phyloP scores from a whole-genome alignment of 2,797 vertebrate genomes.

The Sebastolobus alascanus region DNA sequence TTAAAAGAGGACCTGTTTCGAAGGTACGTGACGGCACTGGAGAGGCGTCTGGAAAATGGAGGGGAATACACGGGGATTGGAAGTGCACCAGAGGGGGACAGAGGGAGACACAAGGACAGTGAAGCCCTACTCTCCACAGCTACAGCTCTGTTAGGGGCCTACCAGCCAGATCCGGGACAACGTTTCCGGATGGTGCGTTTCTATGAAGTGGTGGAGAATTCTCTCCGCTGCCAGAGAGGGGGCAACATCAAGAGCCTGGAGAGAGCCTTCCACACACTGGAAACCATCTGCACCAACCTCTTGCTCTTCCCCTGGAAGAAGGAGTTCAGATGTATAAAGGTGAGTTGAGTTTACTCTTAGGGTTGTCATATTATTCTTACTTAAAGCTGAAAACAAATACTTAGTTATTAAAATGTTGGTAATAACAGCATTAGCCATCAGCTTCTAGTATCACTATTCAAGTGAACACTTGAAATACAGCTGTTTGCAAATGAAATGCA shows the following conservation, averaged over 20 bases:
- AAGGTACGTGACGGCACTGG: conserved; percentile 95
- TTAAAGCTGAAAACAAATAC: neutral
- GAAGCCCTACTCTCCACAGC: conserved; percentile 93
- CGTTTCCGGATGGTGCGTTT: conserved; percentile 95
- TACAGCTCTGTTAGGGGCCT: conserved; percentile 93
- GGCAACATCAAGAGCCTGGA: conserved; percentile 90
- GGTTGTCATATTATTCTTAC: neutral
- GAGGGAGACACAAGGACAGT: conserved; percentile 86
- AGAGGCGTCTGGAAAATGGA: conserved; percentile 88
- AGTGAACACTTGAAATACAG: neutral
- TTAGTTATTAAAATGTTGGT: neutral
- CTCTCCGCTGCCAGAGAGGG: conserved; percentile 89
- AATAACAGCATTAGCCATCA: neutral
- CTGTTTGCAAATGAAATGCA: neutral
- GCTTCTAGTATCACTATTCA: neutral
- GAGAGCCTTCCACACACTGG: conserved; percentile 91
- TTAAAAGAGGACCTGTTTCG: conserved; percentile 97
- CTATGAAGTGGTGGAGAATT: conserved; percentile 94
- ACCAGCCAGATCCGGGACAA: conserved; percentile 93
- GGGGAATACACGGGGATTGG: conserved; percentile 61
- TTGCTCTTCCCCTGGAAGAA: conserved; percentile 99
- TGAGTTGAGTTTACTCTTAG: conserved; percentile 62
- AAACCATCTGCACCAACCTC: conserved; percentile 95
- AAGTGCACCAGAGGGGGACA: conserved; percentile 78
- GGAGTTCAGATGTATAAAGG: conserved; percentile 98